A percentile compares a stretch with the other conserved stretches of the same genome.
These are phyloP conservation scores for Scaptodrosophila latifasciaeformis DNA, from an alignment of 2,888 invertebrate species.

Conservation along the genomic window DNA sequence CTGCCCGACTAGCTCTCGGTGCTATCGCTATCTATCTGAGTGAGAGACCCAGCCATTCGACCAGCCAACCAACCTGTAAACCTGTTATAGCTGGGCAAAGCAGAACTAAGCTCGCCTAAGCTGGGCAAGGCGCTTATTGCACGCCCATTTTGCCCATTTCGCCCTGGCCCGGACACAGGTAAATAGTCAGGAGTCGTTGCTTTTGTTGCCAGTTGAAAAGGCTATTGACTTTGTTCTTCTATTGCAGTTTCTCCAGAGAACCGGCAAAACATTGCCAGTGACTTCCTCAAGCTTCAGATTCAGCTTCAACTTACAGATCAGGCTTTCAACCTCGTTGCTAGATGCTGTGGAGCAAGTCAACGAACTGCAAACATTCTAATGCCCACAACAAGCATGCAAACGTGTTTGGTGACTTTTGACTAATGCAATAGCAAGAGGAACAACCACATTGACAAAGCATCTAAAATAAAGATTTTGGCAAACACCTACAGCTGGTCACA, in stretches of 20 bases:
- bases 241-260: too few species aligned
- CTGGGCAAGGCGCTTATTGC: conserved; percentile 41
- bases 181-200: conserved; percentile 7
- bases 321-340: too few species aligned
- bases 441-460: background rate
- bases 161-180: too few species aligned
- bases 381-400: conserved; percentile 41
- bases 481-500: too few species aligned
- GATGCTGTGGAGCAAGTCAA: conserved; percentile 37
- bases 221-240: conserved; percentile 62
- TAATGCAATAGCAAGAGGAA: background rate
- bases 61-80: background rate
- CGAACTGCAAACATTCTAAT: conserved; percentile 55
- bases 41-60: conserved; percentile 1
- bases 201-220: conserved; percentile 36
- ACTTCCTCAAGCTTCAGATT: conserved; percentile 45
- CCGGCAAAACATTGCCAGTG: too few species aligned
- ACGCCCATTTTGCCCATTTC: conserved; percentile 33
- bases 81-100: background rate
- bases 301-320: conserved; percentile 19
- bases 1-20: conserved; percentile 19
- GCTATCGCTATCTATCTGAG: conserved; percentile 55
- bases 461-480: background rate
- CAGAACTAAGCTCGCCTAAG: conserved; percentile 25
- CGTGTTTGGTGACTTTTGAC: conserved; percentile 49